Percentiles rank a stretch among this genome's conserved stretches.
Conservation (phyloP, 2,797 vertebrate genomes). For the Vultur gryphus region DNA sequence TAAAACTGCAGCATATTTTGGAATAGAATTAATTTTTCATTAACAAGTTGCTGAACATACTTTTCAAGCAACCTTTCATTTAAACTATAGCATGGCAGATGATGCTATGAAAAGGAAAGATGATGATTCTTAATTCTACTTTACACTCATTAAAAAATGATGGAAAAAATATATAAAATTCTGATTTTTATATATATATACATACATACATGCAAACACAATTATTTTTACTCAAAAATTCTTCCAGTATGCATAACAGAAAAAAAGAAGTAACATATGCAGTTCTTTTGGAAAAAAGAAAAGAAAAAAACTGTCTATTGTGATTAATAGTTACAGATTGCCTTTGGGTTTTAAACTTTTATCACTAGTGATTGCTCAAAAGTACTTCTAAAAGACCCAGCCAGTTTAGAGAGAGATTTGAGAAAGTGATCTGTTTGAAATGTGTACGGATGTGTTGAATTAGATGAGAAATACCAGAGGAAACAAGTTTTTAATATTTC, state of each 20-base stretch:
- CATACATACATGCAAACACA: not conserved
- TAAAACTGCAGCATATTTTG: not conserved
- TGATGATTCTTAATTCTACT: not conserved
- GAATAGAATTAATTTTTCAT: not conserved
- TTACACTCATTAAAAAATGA: not conserved
- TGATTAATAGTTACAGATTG: not conserved
- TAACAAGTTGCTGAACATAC: not conserved
- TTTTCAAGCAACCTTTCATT: not conserved
- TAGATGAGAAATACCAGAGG: not conserved
- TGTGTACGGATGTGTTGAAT: not conserved
- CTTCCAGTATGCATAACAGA: not conserved
- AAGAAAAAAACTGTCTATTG: not conserved
- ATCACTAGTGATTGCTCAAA: not conserved
- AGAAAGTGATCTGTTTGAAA: not conserved
- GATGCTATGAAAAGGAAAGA: not conserved
- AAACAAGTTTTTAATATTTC: slow-evolving; percentile 9
- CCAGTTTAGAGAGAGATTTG: not conserved
- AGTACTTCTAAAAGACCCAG: not conserved
- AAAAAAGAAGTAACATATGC: not conserved
- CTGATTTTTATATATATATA: not conserved
- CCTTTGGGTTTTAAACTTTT: not conserved
- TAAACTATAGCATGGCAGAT: not conserved
- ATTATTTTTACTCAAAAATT: not conserved
- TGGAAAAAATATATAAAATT: not conserved
- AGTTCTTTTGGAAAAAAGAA: not conserved